Evolutionary conservation across 2,888 invertebrate genomes (phyloP).

Genomic region (Drosophila mayaguana): DNA sequence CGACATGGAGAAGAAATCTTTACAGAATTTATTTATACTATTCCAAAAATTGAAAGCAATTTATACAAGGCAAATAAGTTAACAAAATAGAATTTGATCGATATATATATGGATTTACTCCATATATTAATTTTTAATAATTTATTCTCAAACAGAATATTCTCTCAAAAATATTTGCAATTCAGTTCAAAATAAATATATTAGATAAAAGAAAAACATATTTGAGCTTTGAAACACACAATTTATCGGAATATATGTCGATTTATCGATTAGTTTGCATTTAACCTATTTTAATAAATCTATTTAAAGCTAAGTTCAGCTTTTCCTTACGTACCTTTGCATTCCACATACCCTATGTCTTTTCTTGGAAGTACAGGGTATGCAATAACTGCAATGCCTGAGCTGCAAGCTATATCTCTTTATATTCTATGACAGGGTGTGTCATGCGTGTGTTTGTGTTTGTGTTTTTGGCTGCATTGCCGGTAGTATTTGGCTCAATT

Average conservation of each 20-base stretch:
- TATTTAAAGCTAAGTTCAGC: fast-evolving
- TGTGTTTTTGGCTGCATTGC: constrained; percentile 22
- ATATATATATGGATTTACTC: too few species aligned
- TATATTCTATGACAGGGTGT: constrained; percentile 29
- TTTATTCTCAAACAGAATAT: not conserved
- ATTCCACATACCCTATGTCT: not conserved
- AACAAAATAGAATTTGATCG: too few species aligned
- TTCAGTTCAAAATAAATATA: not conserved
- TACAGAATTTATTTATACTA: too few species aligned
- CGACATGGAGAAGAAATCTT: not conserved
- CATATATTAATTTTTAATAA: too few species aligned
- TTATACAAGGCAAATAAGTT: too few species aligned
- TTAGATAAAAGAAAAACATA: too few species aligned
- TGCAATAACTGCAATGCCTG: constrained; percentile 36
- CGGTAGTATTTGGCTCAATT: constrained; percentile 68
- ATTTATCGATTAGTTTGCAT: too few species aligned
- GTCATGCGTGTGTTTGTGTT: constrained; percentile 32
- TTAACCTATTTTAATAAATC: too few species aligned
- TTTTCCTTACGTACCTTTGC: not conserved
- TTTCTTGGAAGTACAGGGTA: not conserved
- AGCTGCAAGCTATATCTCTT: constrained; percentile 31
- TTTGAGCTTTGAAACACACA: too few species aligned
- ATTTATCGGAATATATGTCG: too few species aligned
- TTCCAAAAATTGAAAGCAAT: too few species aligned
- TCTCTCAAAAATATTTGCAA: not conserved